A percentile compares a stretch with the other conserved stretches of the same genome.
phyloP scores from a whole-genome alignment of 2,113 vertebrate species.

The Limnothrissa miodon region DNA sequence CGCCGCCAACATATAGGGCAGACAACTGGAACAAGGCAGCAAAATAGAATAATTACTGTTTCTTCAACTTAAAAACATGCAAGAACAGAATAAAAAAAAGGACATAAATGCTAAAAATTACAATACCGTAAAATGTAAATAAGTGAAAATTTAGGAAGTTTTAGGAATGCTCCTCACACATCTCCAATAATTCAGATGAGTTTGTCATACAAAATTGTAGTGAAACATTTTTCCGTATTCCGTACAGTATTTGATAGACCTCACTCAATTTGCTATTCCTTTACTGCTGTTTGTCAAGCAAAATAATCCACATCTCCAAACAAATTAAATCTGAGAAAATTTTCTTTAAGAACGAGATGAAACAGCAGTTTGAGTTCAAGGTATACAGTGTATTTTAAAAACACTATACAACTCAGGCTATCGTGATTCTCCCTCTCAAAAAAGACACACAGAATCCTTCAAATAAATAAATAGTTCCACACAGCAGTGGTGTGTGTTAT shows the following conservation, averaged over 20 bases:
- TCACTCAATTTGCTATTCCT: neutral
- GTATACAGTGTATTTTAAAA: neutral
- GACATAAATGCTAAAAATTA: neutral
- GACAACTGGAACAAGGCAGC: neutral
- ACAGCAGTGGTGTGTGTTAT: neutral
- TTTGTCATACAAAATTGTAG: neutral
- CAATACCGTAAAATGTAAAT: neutral
- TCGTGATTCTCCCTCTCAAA: neutral
- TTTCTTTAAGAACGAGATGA: neutral
- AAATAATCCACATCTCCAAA: neutral
- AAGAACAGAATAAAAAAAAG: neutral
- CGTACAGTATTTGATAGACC: too few species aligned
- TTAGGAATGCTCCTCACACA: neutral
- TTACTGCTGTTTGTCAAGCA: neutral
- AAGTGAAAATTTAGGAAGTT: neutral
- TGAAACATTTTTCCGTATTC: neutral
- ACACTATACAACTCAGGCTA: neutral
- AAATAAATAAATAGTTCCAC: neutral
- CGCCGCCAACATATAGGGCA: constrained; percentile 20
- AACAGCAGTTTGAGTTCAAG: neutral
- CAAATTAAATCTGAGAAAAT: neutral
- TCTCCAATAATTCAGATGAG: neutral
- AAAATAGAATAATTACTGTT: neutral
- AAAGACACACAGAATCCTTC: too few species aligned
- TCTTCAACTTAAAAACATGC: neutral